phyloP scores from a whole-genome alignment of 2,113 vertebrate species.

The Paedocypris sp. region DNA sequence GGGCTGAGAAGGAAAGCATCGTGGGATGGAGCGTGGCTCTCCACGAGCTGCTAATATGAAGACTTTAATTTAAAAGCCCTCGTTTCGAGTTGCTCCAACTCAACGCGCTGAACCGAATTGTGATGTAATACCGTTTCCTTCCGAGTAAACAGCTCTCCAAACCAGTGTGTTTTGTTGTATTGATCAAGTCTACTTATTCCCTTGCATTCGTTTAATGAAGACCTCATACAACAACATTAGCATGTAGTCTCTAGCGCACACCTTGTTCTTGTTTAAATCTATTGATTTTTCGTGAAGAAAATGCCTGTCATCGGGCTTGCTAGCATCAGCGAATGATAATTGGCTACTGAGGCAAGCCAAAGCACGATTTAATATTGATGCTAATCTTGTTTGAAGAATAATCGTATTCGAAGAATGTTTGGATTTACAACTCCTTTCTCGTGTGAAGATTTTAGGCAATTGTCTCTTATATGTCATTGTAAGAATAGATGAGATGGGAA shows the following conservation, averaged over 20 bases:
- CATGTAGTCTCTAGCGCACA: background rate
- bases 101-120: constrained; percentile 56
- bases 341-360: too few relatives aligned
- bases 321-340: constrained; percentile 9
- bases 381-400: too few relatives aligned
- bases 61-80: constrained; percentile 76
- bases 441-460: too few relatives aligned
- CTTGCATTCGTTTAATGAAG: constrained; percentile 1
- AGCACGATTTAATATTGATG: too few relatives aligned
- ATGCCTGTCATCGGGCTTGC: constrained; percentile 17
- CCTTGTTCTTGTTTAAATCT: constrained; percentile 16
- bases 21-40: background rate
- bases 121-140: constrained; percentile 58
- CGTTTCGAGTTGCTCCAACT: constrained; percentile 67
- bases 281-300: constrained; percentile 27
- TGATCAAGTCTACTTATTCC: constrained; percentile 65
- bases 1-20: constrained; percentile 38
- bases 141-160: constrained; percentile 42
- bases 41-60: constrained; percentile 67
- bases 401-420: too few relatives aligned
- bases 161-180: constrained; percentile 40
- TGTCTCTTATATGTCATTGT: too few relatives aligned
- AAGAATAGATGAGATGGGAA: too few relatives aligned
- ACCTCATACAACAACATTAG: background rate
- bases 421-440: too few relatives aligned